Conservation (phyloP, 2,797 vertebrate genomes). For the Silurus aristotelis region DNA sequence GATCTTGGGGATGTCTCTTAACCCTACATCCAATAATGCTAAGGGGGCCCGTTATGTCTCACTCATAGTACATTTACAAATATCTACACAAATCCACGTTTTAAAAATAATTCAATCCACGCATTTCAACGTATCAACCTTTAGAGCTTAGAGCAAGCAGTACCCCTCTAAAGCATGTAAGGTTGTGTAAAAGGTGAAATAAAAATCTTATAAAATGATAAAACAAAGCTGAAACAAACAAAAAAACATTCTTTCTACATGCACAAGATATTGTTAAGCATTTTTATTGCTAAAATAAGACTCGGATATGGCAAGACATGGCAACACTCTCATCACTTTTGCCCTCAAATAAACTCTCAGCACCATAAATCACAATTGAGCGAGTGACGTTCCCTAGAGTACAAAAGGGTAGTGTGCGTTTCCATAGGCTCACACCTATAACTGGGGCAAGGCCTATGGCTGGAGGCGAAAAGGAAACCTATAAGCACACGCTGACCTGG, state of each 20-base stretch:
- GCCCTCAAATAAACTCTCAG: constrained; percentile 18
- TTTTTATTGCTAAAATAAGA: not conserved
- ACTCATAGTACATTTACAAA: not conserved
- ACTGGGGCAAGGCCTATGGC: constrained; percentile 43
- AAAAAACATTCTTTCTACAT: not conserved
- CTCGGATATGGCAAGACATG: not conserved
- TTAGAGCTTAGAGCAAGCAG: not conserved
- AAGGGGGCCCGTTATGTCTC: too few species aligned
- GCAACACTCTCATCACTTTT: not conserved
- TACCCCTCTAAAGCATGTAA: not conserved
- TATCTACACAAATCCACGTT: not conserved
- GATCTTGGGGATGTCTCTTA: not conserved
- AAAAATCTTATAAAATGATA: not conserved
- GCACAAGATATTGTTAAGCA: not conserved
- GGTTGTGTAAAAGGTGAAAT: not conserved
- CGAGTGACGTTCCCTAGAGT: not conserved
- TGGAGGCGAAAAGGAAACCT: constrained; percentile 38
- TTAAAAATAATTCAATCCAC: not conserved
- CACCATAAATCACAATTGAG: not conserved
- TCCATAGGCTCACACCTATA: constrained; percentile 43
- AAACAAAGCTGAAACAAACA: not conserved
- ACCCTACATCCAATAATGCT: not conserved
- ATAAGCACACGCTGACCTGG: constrained; percentile 44
- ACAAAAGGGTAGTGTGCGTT: constrained; percentile 8
- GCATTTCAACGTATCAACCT: not conserved